Evolutionary conservation across 30 jellyfish, hydroid and myxozoan genomes (phyloP).

Genomic region (Hydractinia echinata): DNA sequence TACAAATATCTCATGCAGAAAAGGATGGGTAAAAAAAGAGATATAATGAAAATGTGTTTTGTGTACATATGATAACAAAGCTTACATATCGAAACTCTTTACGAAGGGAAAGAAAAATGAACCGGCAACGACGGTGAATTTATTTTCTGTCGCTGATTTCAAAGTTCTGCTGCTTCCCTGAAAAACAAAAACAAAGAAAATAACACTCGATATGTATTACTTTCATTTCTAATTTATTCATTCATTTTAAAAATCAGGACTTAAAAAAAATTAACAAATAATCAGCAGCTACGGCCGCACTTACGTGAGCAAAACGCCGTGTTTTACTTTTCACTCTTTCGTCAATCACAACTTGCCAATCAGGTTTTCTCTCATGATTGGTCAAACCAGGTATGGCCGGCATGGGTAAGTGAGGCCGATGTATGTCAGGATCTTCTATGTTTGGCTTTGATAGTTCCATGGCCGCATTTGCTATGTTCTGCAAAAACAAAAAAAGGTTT

Average conservation of each 20-base stretch:
- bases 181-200: neutral
- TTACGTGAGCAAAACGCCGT: slow-evolving; percentile 51
- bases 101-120: slow-evolving; percentile 81
- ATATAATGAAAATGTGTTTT: neutral
- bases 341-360: slow-evolving; percentile 75
- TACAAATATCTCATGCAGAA: too few relatives aligned
- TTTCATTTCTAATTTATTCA: too few relatives aligned
- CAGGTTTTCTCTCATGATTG: slow-evolving; percentile 47
- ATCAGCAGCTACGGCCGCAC: neutral
- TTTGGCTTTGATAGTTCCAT: slow-evolving; percentile 67
- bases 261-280: too few relatives aligned
- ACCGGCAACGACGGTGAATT: slow-evolving; percentile 72
- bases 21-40: too few relatives aligned
- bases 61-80: neutral
- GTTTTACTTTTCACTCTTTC: slow-evolving; percentile 78
- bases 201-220: too few relatives aligned
- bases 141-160: slow-evolving; percentile 45
- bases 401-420: slow-evolving; percentile 54
- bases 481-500: neutral
- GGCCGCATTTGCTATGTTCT: slow-evolving; percentile 77
- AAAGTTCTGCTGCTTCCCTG: slow-evolving; percentile 49
- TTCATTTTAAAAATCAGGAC: too few relatives aligned
- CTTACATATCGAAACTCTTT: slow-evolving; percentile 55
- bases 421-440: slow-evolving; percentile 21
- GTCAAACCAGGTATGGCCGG: slow-evolving; percentile 53